These are phyloP conservation scores for Musca vetustissima DNA, from an alignment of 1,140 invertebrate genomes.

Conservation along the genomic window DNA sequence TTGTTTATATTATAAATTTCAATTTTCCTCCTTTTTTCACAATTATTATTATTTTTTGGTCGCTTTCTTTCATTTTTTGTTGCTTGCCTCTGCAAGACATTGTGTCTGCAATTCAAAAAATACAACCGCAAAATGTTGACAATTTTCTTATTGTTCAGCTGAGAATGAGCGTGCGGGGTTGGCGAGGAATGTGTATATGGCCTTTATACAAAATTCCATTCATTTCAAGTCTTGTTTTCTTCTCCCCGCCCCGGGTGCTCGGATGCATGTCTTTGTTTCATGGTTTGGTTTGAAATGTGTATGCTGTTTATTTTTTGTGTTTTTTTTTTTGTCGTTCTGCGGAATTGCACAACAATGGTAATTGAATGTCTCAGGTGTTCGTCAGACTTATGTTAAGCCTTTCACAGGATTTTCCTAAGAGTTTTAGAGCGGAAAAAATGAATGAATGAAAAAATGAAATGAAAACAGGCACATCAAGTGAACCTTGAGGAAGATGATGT, in stretches of 20 bases:
- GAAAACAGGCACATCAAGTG: neutral
- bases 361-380: slow-evolving; percentile 57
- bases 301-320: neutral
- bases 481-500: neutral
- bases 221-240: neutral
- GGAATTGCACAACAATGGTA: slow-evolving; percentile 37
- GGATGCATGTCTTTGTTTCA: neutral
- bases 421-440: slow-evolving; percentile 8
- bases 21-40: slow-evolving; percentile 6
- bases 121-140: slow-evolving; percentile 15
- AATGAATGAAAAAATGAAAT: too few species aligned
- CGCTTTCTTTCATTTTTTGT: neutral
- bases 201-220: slow-evolving; percentile 8
- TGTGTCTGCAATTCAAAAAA: neutral
- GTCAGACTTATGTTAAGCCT: slow-evolving; percentile 55
- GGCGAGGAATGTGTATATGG: neutral
- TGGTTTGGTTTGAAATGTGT: neutral
- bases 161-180: too few species aligned
- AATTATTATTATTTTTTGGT: slow-evolving; percentile 7
- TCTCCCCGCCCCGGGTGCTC: neutral
- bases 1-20: slow-evolving; percentile 7
- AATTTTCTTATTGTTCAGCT: neutral
- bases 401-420: slow-evolving; percentile 43
- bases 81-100: too few species aligned
- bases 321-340: slow-evolving; percentile 6